Evolutionary conservation across 2,888 invertebrate genomes (phyloP).

Genomic region (Lepidonotus clava): DNA sequence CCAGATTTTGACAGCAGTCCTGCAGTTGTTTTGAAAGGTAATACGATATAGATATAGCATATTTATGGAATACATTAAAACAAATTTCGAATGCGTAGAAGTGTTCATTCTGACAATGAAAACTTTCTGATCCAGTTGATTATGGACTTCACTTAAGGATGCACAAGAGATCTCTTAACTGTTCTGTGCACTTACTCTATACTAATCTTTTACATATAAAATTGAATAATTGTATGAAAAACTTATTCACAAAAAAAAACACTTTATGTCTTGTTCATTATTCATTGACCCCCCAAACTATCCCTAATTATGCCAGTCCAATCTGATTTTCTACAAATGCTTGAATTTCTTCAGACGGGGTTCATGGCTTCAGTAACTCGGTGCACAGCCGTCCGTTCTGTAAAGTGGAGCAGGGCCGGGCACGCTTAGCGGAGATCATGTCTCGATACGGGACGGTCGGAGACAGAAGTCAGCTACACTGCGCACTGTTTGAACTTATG

Average conservation of each 20-base stretch:
- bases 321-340: background rate
- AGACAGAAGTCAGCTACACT: background rate
- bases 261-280: too few species aligned
- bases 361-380: constrained; percentile 38
- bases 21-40: constrained; percentile 1
- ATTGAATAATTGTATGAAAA: too few species aligned
- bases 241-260: too few species aligned
- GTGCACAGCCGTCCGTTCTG: background rate
- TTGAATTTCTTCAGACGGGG: background rate
- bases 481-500: constrained; percentile 4
- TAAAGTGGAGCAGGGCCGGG: background rate
- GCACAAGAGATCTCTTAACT: too few species aligned
- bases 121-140: too few species aligned
- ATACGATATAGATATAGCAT: too few species aligned
- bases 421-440: background rate
- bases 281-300: too few species aligned
- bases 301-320: background rate
- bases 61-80: too few species aligned
- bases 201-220: too few species aligned
- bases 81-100: too few species aligned
- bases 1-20: background rate
- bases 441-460: background rate
- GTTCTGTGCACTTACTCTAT: too few species aligned
- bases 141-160: background rate
- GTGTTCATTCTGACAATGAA: too few species aligned